Conservation (phyloP, 1,140 invertebrate species). For the Mizuhopecten yessoensis region DNA sequence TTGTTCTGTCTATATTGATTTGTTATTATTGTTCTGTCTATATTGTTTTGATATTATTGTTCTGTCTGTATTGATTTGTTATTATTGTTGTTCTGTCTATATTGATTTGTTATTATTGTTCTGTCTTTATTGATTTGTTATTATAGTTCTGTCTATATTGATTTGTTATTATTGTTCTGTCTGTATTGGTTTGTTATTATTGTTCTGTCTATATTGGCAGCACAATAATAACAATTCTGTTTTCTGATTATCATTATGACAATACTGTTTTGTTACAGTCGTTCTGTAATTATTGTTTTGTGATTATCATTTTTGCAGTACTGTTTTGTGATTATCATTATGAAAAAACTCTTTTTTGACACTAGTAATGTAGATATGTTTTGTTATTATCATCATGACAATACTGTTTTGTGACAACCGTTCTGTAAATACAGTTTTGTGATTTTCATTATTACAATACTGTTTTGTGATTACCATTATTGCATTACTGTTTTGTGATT, state of each 20-base stretch:
- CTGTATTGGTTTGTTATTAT: background rate
- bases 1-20: background rate
- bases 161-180: background rate
- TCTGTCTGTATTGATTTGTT: background rate
- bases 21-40: background rate
- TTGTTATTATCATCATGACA: background rate
- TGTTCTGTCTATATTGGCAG: background rate
- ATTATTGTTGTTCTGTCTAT: background rate
- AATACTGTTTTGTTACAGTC: background rate
- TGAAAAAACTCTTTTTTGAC: background rate
- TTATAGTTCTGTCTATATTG: background rate
- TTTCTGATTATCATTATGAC: background rate
- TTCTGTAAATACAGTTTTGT: no score
- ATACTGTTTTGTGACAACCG: no score
- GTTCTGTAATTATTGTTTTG: no score
- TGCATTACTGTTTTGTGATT: no score
- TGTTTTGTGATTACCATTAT: no score
- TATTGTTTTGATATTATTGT: background rate
- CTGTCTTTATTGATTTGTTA: background rate
- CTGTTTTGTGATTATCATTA: no score
- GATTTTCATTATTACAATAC: no score
- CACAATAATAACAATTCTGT: background rate
- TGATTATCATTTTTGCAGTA: no score
- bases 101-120: background rate
- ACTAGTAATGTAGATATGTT: background rate